Evolutionary conservation across 2,113 vertebrate species (phyloP).

Genomic region (Antechinus flavipes): DNA sequence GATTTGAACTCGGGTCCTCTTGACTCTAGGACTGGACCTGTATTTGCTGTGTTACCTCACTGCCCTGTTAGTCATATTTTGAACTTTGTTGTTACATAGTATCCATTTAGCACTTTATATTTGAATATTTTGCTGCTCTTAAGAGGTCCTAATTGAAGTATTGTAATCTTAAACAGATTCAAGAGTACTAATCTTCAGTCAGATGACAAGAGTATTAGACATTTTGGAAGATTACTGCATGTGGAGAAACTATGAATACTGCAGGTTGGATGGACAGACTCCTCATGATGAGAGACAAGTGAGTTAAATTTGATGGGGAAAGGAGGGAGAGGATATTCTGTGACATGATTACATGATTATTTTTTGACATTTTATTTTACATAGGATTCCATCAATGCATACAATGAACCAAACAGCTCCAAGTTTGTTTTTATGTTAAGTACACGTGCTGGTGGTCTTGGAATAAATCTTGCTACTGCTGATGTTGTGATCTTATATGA

Average conservation of each 20-base stretch:
- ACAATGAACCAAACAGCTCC: slow-evolving; percentile 94
- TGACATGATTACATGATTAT: slow-evolving; percentile 16
- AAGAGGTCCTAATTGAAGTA: background rate
- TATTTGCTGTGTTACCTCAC: no score
- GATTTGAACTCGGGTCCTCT: no score
- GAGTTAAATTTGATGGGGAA: slow-evolving; percentile 34
- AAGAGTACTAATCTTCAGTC: slow-evolving; percentile 97
- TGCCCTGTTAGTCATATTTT: slow-evolving; percentile 22
- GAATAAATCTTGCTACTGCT: slow-evolving; percentile 98
- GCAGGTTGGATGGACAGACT: slow-evolving; percentile 96
- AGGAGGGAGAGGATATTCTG: background rate
- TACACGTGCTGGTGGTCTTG: slow-evolving; percentile 96
- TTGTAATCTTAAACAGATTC: slow-evolving; percentile 86
- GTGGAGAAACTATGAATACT: slow-evolving; percentile 98
- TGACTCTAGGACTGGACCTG: no score
- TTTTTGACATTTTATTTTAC: slow-evolving; percentile 50
- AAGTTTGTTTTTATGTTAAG: slow-evolving; percentile 99
- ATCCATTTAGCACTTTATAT: background rate
- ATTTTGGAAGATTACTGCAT: slow-evolving; percentile 99
- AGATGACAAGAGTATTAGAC: slow-evolving; percentile 98
- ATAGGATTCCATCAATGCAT: slow-evolving; percentile 95
- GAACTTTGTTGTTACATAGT: background rate
- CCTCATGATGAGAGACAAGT: slow-evolving; percentile 99
- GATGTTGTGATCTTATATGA: slow-evolving; percentile 99
- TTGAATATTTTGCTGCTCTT: slow-evolving; percentile 6